These are phyloP conservation scores for Anguilla obscura DNA, from an alignment of 2,797 vertebrate species.

Conservation along the genomic window DNA sequence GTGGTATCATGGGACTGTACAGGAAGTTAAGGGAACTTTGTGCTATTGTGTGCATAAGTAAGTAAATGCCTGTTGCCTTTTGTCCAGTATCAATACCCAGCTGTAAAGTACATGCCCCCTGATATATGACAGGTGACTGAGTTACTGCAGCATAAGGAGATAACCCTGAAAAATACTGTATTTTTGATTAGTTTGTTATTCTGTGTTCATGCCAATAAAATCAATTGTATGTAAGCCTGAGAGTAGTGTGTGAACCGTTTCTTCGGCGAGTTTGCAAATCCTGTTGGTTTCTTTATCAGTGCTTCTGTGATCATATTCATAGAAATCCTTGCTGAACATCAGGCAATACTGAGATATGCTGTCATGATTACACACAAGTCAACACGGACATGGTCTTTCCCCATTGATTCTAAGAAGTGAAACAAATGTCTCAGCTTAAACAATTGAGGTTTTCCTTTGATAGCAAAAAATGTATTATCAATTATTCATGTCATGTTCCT, in stretches of 20 bases:
- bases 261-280: neutral
- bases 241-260: neutral
- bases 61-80: neutral
- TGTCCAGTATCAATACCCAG: neutral
- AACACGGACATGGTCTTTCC: neutral
- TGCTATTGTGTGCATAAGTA: neutral
- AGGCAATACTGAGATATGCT: neutral
- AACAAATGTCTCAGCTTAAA: no score
- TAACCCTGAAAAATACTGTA: neutral
- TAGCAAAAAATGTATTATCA: no score
- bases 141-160: neutral
- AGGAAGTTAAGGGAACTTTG: neutral
- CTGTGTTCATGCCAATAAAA: neutral
- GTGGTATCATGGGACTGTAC: constrained; percentile 11
- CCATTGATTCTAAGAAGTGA: neutral
- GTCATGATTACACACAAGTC: neutral
- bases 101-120: neutral
- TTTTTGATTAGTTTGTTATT: neutral
- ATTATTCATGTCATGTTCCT: no score
- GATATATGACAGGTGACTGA: constrained; percentile 5
- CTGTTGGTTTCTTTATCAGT: neutral
- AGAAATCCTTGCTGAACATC: neutral
- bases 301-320: neutral
- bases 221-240: neutral
- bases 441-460: no score